A percentile compares a stretch with the other conserved stretches of the same genome.
These are phyloP conservation scores for Heteromyza rotundicornis DNA, from an alignment of 2,888 invertebrate genomes.

Conservation along the genomic window DNA sequence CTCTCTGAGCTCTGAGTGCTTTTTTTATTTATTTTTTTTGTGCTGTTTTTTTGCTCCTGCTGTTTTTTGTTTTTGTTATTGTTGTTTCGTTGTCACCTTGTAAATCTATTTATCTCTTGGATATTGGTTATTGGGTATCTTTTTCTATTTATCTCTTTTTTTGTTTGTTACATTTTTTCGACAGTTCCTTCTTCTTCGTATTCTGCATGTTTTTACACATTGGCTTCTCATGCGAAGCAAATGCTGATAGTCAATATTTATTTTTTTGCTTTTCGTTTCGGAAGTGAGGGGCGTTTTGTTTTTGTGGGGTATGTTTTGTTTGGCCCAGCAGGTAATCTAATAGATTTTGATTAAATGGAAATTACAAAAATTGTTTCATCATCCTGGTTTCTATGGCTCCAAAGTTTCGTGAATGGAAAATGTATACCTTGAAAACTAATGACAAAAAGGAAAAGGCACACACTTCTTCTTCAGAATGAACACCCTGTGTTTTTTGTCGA, in stretches of 20 bases:
- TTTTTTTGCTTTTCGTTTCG: neutral
- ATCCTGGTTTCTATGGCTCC: too few relatives aligned
- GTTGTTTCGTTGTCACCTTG: conserved; percentile 31
- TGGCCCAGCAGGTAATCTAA: neutral
- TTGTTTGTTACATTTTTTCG: conserved; percentile 3
- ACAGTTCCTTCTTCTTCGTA: conserved; percentile 2
- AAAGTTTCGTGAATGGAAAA: too few relatives aligned
- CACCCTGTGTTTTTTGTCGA: too few relatives aligned
- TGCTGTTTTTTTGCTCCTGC: conserved; percentile 19
- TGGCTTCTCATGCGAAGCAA: neutral
- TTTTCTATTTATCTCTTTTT: conserved; percentile 31
- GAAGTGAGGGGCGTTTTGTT: neutral
- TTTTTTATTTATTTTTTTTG: conserved; percentile 1
- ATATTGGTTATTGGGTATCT: conserved; percentile 54
- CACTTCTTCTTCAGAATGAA: too few relatives aligned
- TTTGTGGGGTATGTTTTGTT: neutral
- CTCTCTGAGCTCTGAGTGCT: neutral
- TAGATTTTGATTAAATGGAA: conserved; percentile 1
- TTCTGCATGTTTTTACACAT: conserved; percentile 5
- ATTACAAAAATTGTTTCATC: too few relatives aligned
- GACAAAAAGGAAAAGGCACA: too few relatives aligned
- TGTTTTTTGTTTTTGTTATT: conserved; percentile 7
- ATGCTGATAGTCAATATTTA: neutral
- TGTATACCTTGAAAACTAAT: too few relatives aligned
- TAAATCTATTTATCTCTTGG: conserved; percentile 47